Evolutionary conservation across 2,888 invertebrate genomes (phyloP), one percentile per base, ranked within the genome.

Genomic region (Cryptophagus acutangulus): DNA sequence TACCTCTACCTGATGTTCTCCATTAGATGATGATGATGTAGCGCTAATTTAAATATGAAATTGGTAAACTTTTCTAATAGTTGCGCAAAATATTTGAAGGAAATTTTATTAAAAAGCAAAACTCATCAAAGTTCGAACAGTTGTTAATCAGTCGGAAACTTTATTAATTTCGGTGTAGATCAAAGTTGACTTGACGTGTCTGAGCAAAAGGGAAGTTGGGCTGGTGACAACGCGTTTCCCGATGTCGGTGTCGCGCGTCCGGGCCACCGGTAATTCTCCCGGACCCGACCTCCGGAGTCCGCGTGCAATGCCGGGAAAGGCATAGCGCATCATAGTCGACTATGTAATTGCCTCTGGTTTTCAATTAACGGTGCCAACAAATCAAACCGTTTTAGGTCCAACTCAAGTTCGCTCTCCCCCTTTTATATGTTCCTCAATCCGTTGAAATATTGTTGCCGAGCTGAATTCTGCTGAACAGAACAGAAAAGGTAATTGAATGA

Each of bases 321-420:
- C 24, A n/a, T 20, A 8, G 24, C 6, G 24, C 24, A 20, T 20
- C 24, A 20, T 20, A 20, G 24, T 20, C 24, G 24, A 20, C 24
- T 58, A 58, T 67, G 67, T 71, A 72, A 71, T 71, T 70, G 70
- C 69, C 68, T 51, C 65, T 62, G 69, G 70, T 69, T 71, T 72
- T 71, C 72, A 72, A 72, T 72, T 72, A 72, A 71, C 71, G 68
- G 63, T 61, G 65, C 66, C 66, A 66, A 72, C 72, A 72, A 72
- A 72, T 72, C 72, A 72, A 71, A 70, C 69, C 66, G 69, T 63
- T 66, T 67, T 63, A 64, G 6, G 24, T 8, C 24, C 58, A 56
- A 58, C 58, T 58, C 58, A 57, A 57, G 57, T 58, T 55, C 34
- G 36, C 41, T 34, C 45, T 37, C 39, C 36, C 30, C 55, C 55